Evolutionary conservation across 2,797 vertebrate genomes (phyloP).

Genomic region (Alauda arvensis): DNA sequence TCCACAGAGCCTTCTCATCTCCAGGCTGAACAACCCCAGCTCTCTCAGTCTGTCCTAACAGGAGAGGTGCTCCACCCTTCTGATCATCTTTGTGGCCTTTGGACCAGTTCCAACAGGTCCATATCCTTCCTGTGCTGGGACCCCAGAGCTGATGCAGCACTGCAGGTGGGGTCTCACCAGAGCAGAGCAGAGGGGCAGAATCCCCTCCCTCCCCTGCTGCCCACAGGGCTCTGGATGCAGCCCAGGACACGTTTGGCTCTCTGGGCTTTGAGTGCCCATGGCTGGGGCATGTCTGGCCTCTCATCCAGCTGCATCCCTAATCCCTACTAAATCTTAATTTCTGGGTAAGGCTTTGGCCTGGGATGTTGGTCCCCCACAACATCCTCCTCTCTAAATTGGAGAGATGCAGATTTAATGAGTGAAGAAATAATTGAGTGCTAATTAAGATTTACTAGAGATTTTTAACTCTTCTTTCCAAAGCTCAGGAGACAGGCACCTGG

Average conservation of each 20-base stretch:
- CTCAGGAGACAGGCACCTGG: neutral
- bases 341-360: neutral
- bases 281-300: neutral
- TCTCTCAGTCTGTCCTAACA: neutral
- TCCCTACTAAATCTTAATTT: neutral
- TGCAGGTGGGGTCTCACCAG: neutral
- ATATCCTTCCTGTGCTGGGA: fast-evolving
- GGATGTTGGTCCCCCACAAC: neutral
- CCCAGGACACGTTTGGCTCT: neutral
- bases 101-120: neutral
- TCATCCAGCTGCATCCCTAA: neutral
- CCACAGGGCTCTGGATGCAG: neutral
- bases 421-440: neutral
- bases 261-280: neutral
- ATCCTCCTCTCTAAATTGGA: neutral
- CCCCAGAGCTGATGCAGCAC: neutral
- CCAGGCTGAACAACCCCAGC: neutral
- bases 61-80: neutral
- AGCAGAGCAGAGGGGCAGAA: neutral
- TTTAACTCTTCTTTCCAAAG: neutral
- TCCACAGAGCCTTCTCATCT: neutral
- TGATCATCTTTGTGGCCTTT: neutral
- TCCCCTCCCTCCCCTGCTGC: neutral
- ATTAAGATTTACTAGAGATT: neutral
- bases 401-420: fast-evolving